These are phyloP conservation scores for Leptopilina clavipes DNA, from an alignment of 1,140 invertebrate genomes.

Conservation along the genomic window DNA sequence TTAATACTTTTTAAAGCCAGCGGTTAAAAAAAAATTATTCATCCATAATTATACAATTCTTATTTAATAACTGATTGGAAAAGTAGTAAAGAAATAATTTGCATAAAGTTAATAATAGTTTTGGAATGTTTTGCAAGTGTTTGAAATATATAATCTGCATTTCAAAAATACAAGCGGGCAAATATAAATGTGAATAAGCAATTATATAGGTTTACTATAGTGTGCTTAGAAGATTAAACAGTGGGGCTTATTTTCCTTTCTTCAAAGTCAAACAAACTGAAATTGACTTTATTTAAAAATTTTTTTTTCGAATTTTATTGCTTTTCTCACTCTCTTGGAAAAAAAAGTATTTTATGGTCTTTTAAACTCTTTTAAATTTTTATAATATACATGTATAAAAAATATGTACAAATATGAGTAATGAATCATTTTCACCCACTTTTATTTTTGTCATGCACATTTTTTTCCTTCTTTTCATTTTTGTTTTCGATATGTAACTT, in stretches of 20 bases:
- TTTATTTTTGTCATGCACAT: neutral
- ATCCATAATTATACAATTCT: neutral
- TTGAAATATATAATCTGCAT: conserved; percentile 11
- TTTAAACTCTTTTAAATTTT: no score
- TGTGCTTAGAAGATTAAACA: neutral
- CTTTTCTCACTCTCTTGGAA: neutral
- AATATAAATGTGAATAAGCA: neutral
- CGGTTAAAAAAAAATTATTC: neutral
- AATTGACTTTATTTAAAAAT: neutral
- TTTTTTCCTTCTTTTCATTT: conserved; percentile 50
- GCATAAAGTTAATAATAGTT: conserved; percentile 20
- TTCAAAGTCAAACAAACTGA: conserved; percentile 20
- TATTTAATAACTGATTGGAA: neutral
- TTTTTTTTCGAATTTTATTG: neutral
- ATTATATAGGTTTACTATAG: neutral
- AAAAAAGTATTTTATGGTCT: no score
- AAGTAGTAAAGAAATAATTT: neutral
- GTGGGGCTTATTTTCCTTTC: conserved; percentile 21
- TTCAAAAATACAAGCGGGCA: neutral
- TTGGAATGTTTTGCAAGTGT: neutral
- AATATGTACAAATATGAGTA: neutral
- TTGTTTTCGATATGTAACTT: conserved; percentile 54
- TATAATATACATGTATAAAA: neutral
- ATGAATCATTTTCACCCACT: neutral
- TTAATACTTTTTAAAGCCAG: neutral